Conservation (phyloP, 2,888 invertebrate species). For the Mactromeris polynyma region DNA sequence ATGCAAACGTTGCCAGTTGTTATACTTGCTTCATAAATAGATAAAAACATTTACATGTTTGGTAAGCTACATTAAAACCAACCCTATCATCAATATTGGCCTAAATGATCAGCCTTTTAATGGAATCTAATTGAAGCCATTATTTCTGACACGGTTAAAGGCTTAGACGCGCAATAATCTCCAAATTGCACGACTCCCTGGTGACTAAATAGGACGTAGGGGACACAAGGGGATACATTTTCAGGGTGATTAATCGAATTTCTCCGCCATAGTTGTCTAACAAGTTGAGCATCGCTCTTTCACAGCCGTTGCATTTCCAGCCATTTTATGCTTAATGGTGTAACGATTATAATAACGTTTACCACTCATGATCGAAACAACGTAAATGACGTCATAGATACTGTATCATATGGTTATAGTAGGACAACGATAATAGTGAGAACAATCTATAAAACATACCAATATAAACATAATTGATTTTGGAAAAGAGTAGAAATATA, state of each 20-base stretch:
- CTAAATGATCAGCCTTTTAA: conserved; percentile 39
- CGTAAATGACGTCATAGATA: not conserved
- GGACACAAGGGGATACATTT: conserved; percentile 55
- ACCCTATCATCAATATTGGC: conserved; percentile 1
- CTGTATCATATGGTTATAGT: too few relatives aligned
- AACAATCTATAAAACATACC: too few relatives aligned
- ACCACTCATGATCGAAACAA: too few relatives aligned
- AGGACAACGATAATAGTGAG: too few relatives aligned
- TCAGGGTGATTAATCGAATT: conserved; percentile 57
- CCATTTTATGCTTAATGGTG: not conserved
- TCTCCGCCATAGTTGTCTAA: conserved; percentile 40
- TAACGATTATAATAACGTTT: not conserved
- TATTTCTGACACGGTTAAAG: conserved; percentile 51
- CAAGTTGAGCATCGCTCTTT: not conserved
- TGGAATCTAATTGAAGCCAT: conserved; percentile 66
- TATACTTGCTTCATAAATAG: not conserved
- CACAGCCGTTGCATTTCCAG: not conserved
- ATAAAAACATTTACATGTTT: not conserved
- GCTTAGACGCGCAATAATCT: conserved; percentile 60
- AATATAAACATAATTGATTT: too few relatives aligned
- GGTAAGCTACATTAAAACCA: not conserved
- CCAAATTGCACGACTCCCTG: conserved; percentile 57
- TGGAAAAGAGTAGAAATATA: too few relatives aligned
- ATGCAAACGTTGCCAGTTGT: not conserved
- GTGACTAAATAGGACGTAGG: conserved; percentile 51